Base-by-base conservation (phyloP, 2,888 invertebrate species). In the Syrphus vitripennis region DNA sequence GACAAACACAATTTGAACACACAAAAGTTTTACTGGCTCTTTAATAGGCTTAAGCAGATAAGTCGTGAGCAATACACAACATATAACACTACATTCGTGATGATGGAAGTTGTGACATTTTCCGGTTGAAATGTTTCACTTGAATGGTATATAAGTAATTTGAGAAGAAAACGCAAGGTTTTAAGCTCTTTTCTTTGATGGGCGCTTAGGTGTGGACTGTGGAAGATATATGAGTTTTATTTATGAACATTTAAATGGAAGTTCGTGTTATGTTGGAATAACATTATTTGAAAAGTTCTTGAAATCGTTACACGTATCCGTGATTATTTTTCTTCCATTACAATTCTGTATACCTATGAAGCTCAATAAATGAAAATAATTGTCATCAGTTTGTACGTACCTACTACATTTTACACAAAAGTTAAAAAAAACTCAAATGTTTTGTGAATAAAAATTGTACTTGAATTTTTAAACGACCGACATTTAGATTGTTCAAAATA, bases 21-120 rank as follows among this genome's bases (percentile, higher is more conserved):
- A 53, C 48, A 53, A 24, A 26, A 55, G 40, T 40, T 19, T 70
- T 55, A 40, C 55, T 26, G 14, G 9, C 19, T 26, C 16, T 9
- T 37, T 70, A 70, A 70, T 55, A 53, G 53, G 70, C 55, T 70
- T 70, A 55, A 26, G 34, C n/a, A 37, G 70, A 55, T 70, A 70
- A 70, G 53, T 65, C 70, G 70, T 70, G 70, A 70, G 70, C 55
- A 70, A 55, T 55, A 70, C 70, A 70, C 34, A 34, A 26, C 40
- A 40, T 40, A 37, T 70, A 70, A 70, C 55, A 70, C 70, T 40
- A 40, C 70, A 55, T 55, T 37, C 55, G 48, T 55, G n/a, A n/a
- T n/a, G n/a, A n/a, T n/a, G 45, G 31, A 55, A 70, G 6, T 70
- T 55, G 70, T 70, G 70, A 70, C 70, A 70, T 70, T 55, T 70